Evolutionary conservation across 2,888 invertebrate genomes (phyloP).

Genomic region (Eilema griseolum): DNA sequence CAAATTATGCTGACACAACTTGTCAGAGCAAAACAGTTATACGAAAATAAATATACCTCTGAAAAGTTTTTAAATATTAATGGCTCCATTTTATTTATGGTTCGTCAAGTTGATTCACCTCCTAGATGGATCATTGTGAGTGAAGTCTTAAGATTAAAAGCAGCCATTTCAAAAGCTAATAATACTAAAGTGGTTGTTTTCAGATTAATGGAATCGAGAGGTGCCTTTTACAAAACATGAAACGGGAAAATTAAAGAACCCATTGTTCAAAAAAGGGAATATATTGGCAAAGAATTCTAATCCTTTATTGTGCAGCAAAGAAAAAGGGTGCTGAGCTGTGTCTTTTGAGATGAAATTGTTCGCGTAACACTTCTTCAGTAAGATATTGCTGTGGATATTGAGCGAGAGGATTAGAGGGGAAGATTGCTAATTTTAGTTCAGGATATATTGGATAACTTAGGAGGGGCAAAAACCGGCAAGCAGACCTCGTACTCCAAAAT

Average conservation of each 20-base stretch:
- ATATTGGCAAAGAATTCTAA: not conserved
- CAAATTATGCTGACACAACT: slow-evolving; percentile 30
- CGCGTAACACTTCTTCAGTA: not conserved
- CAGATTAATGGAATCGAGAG: not conserved
- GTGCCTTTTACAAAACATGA: not conserved
- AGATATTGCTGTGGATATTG: too few species aligned
- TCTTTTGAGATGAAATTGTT: not conserved
- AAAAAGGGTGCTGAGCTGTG: not conserved
- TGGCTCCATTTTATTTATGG: not conserved
- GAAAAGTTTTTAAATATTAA: not conserved
- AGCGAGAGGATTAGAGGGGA: not conserved
- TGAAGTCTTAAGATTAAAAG: not conserved
- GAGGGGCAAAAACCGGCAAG: too few species aligned
- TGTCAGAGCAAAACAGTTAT: slow-evolving; percentile 12
- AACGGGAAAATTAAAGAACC: not conserved
- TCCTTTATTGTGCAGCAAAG: not conserved
- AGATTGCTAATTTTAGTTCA: too few species aligned
- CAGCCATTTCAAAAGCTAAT: not conserved
- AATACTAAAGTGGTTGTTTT: not conserved
- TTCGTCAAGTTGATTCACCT: not conserved
- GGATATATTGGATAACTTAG: too few species aligned
- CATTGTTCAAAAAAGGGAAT: not conserved
- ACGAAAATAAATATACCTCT: slow-evolving; percentile 14
- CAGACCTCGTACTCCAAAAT: too few species aligned
- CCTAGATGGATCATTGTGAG: not conserved